Evolutionary conservation across 2,797 vertebrate species (phyloP), one percentile per base, ranked within the genome.

Genomic region (Danio kyathit): DNA sequence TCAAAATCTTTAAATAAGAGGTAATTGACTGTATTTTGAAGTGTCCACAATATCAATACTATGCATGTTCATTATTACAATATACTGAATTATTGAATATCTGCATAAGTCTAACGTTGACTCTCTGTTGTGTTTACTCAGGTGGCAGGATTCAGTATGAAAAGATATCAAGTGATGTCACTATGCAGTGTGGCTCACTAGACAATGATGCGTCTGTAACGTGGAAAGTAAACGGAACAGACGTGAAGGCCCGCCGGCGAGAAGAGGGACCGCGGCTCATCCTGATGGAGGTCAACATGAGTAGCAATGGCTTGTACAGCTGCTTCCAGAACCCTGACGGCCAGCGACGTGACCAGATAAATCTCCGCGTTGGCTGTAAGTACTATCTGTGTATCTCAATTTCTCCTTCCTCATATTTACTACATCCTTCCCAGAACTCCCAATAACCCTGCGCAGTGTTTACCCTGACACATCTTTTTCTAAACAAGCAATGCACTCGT

Each of bases 151-250:
- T 90, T 87, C 96, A 98, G 85, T 99, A 97, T 0, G 96, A 96
- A 86, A 93, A 92, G 64, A 94, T 98, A 83, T 95, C 95, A 10
- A 94, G 95, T 0, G 95, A 98, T 0, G 96, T 97, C 87, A 97
- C 96, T 79, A 95, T 99, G 94, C 95, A 94, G 54, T 99, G 98
- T 14, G 97, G 97, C 80, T 94, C 95, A 7, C 92, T 98, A 89
- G 96, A 95, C 86, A 94, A 92, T 69, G 94, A 97, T 0, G 92
- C 96, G 0, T 92, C 95, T 0, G 97, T 97, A 69, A 96, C 96
- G 10, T 99, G 97, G 98, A 96, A 95, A n/a, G 96, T 93, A 81
- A 98, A 99, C 0, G 96, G 96, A 48, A 97, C 97, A 0, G 97
- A 99, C 48, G 95, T 98, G 4, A 93, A 90, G 82, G 92, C 91